phyloP scores from a whole-genome alignment of 2,797 vertebrate genomes.

The Paramormyrops hopkinsi region DNA sequence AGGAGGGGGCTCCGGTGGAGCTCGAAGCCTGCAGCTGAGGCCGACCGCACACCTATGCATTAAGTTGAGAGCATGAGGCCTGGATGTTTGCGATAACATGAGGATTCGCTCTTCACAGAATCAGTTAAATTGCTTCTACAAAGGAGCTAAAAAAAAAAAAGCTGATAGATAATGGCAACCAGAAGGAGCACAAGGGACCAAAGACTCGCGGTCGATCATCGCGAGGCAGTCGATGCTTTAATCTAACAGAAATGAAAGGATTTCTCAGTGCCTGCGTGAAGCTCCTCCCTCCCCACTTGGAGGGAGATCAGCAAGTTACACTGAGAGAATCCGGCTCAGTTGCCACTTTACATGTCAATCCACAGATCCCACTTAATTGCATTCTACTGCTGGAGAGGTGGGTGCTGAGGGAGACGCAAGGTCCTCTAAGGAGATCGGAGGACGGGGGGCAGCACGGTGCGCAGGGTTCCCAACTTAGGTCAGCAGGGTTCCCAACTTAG shows the following conservation, averaged over 20 bases:
- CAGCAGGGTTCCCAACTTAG: neutral
- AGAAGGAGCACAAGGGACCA: neutral
- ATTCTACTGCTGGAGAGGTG: slow-evolving; percentile 45
- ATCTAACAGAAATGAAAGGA: slow-evolving; percentile 54
- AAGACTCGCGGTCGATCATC: slow-evolving; percentile 34
- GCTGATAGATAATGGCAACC: neutral
- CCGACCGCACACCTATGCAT: neutral
- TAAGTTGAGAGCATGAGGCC: slow-evolving; percentile 5
- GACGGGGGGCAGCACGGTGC: neutral
- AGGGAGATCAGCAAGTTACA: slow-evolving; percentile 44
- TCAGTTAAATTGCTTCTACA: slow-evolving; percentile 20
- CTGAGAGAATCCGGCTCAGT: slow-evolving; percentile 44
- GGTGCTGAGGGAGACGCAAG: neutral
- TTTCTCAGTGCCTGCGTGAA: slow-evolving; percentile 44
- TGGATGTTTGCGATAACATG: slow-evolving; percentile 11
- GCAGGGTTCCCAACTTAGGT: neutral
- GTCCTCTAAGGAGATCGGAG: neutral
- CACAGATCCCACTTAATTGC: slow-evolving; percentile 59
- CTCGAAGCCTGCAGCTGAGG: neutral
- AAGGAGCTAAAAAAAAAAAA: slow-evolving; percentile 7
- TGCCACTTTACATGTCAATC: slow-evolving; percentile 56
- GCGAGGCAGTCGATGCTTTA: slow-evolving; percentile 52
- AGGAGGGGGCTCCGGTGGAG: neutral
- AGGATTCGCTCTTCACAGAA: slow-evolving; percentile 22
- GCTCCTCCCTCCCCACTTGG: slow-evolving; percentile 34